Percentiles rank a stretch among this genome's conserved stretches.
Evolutionary conservation across 2,797 vertebrate genomes (phyloP).

Genomic region (Melopsittacus undulatus): DNA sequence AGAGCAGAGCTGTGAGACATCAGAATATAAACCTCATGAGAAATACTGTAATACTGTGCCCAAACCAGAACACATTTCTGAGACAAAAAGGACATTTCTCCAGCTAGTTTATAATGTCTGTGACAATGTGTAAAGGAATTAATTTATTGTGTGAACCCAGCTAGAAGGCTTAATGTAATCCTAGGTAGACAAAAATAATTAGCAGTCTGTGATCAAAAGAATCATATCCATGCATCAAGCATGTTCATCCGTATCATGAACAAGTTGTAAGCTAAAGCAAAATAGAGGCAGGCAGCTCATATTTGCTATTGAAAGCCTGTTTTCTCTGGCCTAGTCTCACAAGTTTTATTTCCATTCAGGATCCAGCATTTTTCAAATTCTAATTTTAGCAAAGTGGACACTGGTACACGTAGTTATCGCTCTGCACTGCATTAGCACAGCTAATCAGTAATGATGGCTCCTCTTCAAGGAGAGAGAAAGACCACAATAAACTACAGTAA

Average conservation of each 20-base stretch:
- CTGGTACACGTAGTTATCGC: neutral
- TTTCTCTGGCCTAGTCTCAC: neutral
- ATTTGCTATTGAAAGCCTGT: neutral
- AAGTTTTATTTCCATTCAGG: neutral
- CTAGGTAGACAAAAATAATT: neutral
- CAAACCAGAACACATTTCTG: neutral
- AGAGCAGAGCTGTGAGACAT: neutral
- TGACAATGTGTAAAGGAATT: neutral
- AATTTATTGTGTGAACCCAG: neutral
- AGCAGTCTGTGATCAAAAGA: neutral
- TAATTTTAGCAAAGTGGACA: neutral
- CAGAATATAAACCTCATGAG: neutral
- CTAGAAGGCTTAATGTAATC: neutral
- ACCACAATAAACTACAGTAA: conserved; percentile 35
- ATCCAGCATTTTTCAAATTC: neutral
- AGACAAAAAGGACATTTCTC: neutral
- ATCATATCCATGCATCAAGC: neutral
- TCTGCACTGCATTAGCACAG: neutral
- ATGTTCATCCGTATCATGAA: neutral
- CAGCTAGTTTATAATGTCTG: neutral
- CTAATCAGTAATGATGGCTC: neutral
- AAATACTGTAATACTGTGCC: neutral
- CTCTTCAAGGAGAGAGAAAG: conserved; percentile 16
- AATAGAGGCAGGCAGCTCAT: neutral
- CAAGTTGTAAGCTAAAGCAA: neutral